Conservation (phyloP, 1,140 invertebrate species). For the Eueides isabella region DNA sequence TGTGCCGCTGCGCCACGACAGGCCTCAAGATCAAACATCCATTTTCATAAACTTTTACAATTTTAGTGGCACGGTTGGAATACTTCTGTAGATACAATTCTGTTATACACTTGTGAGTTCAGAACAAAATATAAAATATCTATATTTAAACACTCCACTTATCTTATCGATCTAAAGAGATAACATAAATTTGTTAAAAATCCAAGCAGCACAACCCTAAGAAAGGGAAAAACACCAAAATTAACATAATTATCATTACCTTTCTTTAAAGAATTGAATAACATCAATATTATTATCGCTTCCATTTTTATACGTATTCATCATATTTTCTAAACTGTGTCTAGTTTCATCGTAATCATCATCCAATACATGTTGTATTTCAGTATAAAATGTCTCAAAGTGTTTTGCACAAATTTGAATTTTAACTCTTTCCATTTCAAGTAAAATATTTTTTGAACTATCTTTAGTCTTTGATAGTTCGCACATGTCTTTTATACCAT, state of each 20-base stretch:
- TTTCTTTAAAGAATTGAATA: conserved; percentile 54
- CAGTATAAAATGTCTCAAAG: conserved; percentile 57
- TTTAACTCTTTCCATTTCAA: conserved; percentile 54
- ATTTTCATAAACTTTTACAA: too few relatives aligned
- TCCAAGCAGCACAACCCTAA: too few relatives aligned
- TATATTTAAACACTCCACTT: too few relatives aligned
- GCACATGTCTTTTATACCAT: conserved; percentile 55
- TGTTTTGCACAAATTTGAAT: conserved; percentile 59
- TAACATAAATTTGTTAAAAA: too few relatives aligned
- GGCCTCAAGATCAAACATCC: too few relatives aligned
- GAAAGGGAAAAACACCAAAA: not conserved
- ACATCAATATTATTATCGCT: conserved; percentile 51
- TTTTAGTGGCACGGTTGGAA: too few relatives aligned
- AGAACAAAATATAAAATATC: too few relatives aligned
- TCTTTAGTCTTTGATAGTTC: conserved; percentile 57
- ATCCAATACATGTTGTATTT: conserved; percentile 43
- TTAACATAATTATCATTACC: conserved; percentile 46
- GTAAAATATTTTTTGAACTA: conserved; percentile 56
- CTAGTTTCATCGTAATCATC: conserved; percentile 50
- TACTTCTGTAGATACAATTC: too few relatives aligned
- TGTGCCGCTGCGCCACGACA: too few relatives aligned
- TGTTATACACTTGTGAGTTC: too few relatives aligned
- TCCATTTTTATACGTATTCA: conserved; percentile 46
- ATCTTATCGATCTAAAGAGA: too few relatives aligned
- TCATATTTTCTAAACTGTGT: conserved; percentile 53